These are phyloP conservation scores for Colletes gigas DNA, from an alignment of 1,140 invertebrate species.

Conservation along the genomic window DNA sequence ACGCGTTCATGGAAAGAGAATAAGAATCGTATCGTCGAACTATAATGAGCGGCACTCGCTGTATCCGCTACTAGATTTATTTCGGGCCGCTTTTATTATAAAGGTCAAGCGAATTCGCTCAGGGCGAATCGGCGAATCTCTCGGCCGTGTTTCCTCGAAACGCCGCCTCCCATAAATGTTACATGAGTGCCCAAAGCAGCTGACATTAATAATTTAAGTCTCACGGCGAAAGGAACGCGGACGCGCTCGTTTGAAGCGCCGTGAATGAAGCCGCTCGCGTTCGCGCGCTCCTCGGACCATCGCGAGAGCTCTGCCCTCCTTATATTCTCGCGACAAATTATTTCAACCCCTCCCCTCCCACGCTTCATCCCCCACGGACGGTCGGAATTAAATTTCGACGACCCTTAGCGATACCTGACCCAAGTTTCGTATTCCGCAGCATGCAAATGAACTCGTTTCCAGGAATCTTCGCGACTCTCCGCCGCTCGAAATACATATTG, in stretches of 20 bases:
- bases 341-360: background rate
- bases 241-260: slow-evolving; percentile 23
- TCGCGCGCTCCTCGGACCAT: background rate
- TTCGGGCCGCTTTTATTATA: slow-evolving; percentile 52
- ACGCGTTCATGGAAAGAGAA: background rate
- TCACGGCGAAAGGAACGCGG: slow-evolving; percentile 52
- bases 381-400: slow-evolving; percentile 16
- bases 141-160: slow-evolving; percentile 33
- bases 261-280: slow-evolving; percentile 8
- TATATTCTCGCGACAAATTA: background rate
- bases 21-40: slow-evolving; percentile 22
- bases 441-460: slow-evolving; percentile 29
- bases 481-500: background rate
- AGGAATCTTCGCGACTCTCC: background rate
- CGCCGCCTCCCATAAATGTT: slow-evolving; percentile 66
- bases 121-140: slow-evolving; percentile 53
- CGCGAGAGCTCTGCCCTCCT: background rate
- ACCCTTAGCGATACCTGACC: background rate
- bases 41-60: slow-evolving; percentile 40
- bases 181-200: slow-evolving; percentile 62
- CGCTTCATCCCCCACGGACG: background rate
- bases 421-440: slow-evolving; percentile 18
- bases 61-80: slow-evolving; percentile 54
- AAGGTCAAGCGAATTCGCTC: slow-evolving; percentile 67
- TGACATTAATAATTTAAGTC: slow-evolving; percentile 67